Base-by-base conservation (phyloP, 2,888 invertebrate genomes). In the Melinaea menophilus region DNA sequence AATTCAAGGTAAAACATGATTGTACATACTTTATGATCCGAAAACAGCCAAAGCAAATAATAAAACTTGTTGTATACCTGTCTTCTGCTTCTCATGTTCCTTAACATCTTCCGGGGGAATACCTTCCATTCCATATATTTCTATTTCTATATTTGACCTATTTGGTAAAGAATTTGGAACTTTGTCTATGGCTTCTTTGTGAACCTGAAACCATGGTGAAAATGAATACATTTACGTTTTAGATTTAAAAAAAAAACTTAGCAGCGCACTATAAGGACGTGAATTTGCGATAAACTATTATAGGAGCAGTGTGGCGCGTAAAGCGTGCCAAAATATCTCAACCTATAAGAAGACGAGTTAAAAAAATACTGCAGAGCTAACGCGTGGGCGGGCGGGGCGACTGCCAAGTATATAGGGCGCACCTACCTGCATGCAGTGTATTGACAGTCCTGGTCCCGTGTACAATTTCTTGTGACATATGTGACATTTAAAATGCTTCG, bases 111-210 rank as follows among this genome's bases (percentile, higher is more conserved):
- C 97, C 62, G 96, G 94, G 41, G 99, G 99, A 79, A 99, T 99
- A 75, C 99, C 99, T 93, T 99, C 99, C 99, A 99, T 99, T 73
- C 99, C 99, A 92, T 99, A 99, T 80, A 99, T 99, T 93, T 99
- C 99, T 86, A 99, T 97, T 92, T 99, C 99, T 83, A 98, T 98
- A 91, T 98, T 98, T 80, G 98, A 98, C 84, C 99, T 94, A 90
- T 98, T 98, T 77, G 99, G 98, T 82, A 99, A 91, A 69, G 99
- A 98, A 92, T 99, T 99, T 74, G 99, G 99, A 82, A 99, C 99
- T 93, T 99, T 99, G 89, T 99, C 99, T 84, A 99, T 98, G 65
- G 98, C 98, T 91, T 99, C 99, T 92, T 99, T 99, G 89, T 99
- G 99, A 67, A 99, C 99, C 96, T 97, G 84, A 54, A 89, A 88